Conservation (phyloP, 30 jellyfish, hydroid and myxozoan species). For the Rhopilema esculentum region DNA sequence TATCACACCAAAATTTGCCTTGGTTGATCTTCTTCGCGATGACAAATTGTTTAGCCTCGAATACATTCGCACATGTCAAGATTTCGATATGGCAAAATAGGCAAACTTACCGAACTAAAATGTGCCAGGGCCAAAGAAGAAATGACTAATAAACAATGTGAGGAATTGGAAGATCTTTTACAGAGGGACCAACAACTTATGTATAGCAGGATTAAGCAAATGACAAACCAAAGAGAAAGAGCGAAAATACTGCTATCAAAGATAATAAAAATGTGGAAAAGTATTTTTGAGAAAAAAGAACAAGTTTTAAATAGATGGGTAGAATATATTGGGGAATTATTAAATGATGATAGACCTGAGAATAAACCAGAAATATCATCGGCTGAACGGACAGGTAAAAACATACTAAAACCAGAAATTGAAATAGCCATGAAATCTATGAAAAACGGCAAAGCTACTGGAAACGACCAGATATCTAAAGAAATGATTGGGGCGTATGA, state of each 20-base stretch:
- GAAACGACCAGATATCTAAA: constrained; percentile 13
- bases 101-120: neutral
- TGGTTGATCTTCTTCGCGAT: too few species aligned
- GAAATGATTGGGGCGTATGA: constrained; percentile 11
- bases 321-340: neutral
- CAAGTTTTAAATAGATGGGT: constrained; percentile 17
- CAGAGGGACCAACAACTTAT: neutral
- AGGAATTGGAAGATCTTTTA: constrained; percentile 4
- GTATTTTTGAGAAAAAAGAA: neutral
- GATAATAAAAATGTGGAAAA: neutral
- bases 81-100: neutral
- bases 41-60: too few species aligned
- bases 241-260: neutral
- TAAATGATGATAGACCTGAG: constrained; percentile 9
- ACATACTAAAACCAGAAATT: constrained; percentile 3
- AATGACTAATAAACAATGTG: neutral
- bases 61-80: too few species aligned
- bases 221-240: constrained; percentile 3
- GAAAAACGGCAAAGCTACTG: constrained; percentile 5
- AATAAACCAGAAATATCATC: neutral
- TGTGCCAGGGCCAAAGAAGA: constrained; percentile 16
- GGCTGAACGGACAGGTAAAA: constrained; percentile 9
- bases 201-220: neutral
- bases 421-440: constrained; percentile 1
- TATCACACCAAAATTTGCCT: too few species aligned